Percentiles rank a stretch among this genome's conserved stretches.
These are phyloP conservation scores for Nephrotoma appendiculata DNA, from an alignment of 2,888 invertebrate species.

Conservation along the genomic window DNA sequence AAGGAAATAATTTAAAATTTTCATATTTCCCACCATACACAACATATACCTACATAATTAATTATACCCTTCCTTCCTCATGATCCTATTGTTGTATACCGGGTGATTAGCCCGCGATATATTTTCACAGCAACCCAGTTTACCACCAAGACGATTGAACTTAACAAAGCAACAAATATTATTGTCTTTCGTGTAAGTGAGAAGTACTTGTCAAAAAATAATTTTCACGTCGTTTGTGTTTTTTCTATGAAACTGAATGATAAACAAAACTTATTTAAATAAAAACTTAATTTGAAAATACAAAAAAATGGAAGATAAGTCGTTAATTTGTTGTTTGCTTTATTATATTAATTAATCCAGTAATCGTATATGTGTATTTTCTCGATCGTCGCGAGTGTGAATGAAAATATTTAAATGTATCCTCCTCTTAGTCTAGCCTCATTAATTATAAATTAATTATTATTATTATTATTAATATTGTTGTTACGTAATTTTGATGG, in stretches of 20 bases:
- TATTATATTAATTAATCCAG: not conserved
- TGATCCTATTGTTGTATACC: not conserved
- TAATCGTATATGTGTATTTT: not conserved
- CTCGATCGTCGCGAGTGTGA: not conserved
- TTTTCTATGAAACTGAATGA: not conserved
- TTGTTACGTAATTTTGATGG: not conserved
- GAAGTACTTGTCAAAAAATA: not conserved
- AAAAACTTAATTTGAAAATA: conserved; percentile 1
- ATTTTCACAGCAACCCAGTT: not conserved
- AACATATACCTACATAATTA: not conserved
- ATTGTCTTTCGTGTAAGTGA: not conserved
- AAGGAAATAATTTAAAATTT: not conserved
- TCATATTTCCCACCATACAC: not conserved
- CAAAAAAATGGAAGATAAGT: not conserved
- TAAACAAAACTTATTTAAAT: conserved; percentile 5
- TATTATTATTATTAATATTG: not conserved
- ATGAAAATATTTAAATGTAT: not conserved
- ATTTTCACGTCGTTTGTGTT: conserved; percentile 1
- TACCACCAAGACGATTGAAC: not conserved
- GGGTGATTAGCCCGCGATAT: not conserved
- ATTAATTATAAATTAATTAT: not conserved
- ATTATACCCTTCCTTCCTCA: not conserved
- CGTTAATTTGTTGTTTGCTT: conserved; percentile 5
- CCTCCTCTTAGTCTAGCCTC: not conserved
- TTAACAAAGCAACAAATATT: not conserved